Conservation (phyloP, 2,113 vertebrate genomes). For the Anolis sagrei region DNA sequence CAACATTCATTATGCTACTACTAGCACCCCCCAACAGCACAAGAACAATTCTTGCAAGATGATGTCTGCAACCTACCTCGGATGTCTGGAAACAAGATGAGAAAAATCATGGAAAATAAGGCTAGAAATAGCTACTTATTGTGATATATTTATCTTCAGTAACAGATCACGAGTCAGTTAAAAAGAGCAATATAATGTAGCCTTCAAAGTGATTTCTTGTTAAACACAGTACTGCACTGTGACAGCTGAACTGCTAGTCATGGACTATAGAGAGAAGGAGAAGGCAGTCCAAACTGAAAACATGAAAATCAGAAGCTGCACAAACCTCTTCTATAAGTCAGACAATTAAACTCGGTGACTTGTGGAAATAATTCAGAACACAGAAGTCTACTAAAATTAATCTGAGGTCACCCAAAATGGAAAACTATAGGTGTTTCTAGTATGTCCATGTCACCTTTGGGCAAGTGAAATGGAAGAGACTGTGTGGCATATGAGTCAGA, state of each 20-base stretch:
- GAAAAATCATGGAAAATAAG: no score
- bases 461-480: slow-evolving; percentile 21
- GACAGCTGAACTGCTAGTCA: background rate
- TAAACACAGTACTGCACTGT: background rate
- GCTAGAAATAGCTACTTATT: no score
- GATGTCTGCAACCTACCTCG: no score
- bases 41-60: no score
- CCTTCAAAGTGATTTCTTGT: background rate
- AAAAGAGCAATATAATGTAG: background rate
- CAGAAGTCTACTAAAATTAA: background rate
- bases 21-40: background rate
- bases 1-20: background rate
- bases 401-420: background rate
- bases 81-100: no score
- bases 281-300: background rate
- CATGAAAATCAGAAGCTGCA: background rate
- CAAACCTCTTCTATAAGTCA: background rate
- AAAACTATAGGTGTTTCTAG: background rate
- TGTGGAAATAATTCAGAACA: background rate
- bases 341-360: background rate
- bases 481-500: slow-evolving; percentile 21
- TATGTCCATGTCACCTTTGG: background rate
- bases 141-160: no score
- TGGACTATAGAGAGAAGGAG: background rate
- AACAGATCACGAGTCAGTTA: background rate